These are phyloP conservation scores for Cygnus atratus DNA, from an alignment of 2,113 vertebrate species.

Conservation along the genomic window DNA sequence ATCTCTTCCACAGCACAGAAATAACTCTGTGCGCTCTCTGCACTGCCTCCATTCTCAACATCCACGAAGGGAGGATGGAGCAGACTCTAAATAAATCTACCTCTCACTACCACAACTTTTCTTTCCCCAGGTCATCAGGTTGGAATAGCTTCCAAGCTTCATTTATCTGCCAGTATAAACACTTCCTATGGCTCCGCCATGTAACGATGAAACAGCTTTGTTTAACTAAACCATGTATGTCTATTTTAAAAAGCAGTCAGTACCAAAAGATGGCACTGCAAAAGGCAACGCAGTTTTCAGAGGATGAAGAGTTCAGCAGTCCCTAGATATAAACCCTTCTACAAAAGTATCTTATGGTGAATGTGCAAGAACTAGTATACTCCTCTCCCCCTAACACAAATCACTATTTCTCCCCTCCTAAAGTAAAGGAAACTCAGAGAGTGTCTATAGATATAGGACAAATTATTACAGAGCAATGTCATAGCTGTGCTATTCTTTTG, in stretches of 20 bases:
- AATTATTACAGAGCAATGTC: background rate
- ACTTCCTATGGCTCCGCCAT: background rate
- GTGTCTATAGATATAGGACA: background rate
- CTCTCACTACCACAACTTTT: accelerated
- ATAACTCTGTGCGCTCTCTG: background rate
- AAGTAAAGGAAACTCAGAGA: background rate
- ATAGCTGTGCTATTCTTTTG: background rate
- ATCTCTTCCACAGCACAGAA: background rate
- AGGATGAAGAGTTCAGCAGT: background rate
- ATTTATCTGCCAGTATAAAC: background rate
- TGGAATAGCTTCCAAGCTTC: background rate
- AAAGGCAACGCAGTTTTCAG: background rate
- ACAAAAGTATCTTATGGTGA: background rate
- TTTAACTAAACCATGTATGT: background rate
- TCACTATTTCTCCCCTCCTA: background rate
- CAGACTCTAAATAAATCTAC: background rate
- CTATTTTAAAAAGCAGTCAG: background rate
- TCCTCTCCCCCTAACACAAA: background rate
- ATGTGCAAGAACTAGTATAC: background rate
- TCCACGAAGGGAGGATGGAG: background rate
- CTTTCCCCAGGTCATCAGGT: background rate
- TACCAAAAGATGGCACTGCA: background rate
- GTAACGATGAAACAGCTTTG: background rate
- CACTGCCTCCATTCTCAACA: background rate
- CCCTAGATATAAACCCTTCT: background rate